A percentile compares a stretch with the other conserved stretches of the same genome.
phyloP scores from a whole-genome alignment of 2,888 invertebrate species.

The Dolichomitus sp. region DNA sequence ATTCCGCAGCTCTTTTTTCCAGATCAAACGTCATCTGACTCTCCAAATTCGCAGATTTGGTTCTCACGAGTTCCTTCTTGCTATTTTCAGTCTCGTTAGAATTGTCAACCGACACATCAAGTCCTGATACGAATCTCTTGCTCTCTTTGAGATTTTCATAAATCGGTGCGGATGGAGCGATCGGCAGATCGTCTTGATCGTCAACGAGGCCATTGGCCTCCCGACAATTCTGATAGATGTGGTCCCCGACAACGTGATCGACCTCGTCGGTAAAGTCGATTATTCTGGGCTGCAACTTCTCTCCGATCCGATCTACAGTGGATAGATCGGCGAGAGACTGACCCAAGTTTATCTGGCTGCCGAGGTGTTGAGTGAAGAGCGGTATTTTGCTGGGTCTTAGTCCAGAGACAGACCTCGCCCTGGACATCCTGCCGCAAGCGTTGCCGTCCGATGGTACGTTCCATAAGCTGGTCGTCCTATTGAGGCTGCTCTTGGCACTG shows the following conservation, averaged over 20 bases:
- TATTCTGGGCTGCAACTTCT: constrained; percentile 70
- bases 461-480: constrained; percentile 82
- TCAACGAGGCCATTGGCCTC: constrained; percentile 76
- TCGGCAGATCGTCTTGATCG: not conserved
- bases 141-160: constrained; percentile 75
- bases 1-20: constrained; percentile 80
- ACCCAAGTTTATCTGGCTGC: constrained; percentile 72
- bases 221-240: constrained; percentile 81
- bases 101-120: constrained; percentile 7
- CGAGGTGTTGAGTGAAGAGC: constrained; percentile 78
- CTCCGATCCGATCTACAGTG: constrained; percentile 80
- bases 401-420: constrained; percentile 72
- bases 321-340: constrained; percentile 84
- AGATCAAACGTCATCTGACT: constrained; percentile 79
- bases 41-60: constrained; percentile 79
- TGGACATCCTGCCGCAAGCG: constrained; percentile 62
- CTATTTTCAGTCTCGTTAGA: constrained; percentile 62
- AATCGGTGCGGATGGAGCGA: constrained; percentile 68
- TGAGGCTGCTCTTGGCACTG: constrained; percentile 69
- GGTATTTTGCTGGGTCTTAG: constrained; percentile 82
- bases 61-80: constrained; percentile 75
- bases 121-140: constrained; percentile 35
- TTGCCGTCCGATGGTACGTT: constrained; percentile 74
- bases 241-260: constrained; percentile 78
- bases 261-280: constrained; percentile 78